These are phyloP conservation scores for Callospermophilus lateralis DNA, from an alignment of 2,113 vertebrate genomes.

Conservation along the genomic window DNA sequence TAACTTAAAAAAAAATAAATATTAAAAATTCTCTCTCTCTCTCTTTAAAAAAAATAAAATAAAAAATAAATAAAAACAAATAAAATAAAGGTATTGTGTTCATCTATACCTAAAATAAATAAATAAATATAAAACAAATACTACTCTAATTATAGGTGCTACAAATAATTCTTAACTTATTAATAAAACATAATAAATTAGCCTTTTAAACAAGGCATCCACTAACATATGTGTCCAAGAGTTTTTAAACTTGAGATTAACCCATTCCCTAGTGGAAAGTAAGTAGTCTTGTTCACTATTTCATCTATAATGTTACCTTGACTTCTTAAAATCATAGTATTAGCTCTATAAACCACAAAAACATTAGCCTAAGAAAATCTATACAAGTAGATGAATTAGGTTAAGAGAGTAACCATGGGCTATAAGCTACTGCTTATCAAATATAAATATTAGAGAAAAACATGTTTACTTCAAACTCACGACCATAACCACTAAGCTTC, in stretches of 20 bases:
- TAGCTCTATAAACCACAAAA: conserved; percentile 29
- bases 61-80: no score
- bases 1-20: no score
- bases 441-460: conserved; percentile 26
- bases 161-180: conserved; percentile 49
- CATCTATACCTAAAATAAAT: no score
- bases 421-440: conserved; percentile 1
- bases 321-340: conserved; percentile 50
- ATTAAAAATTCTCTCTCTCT: no score
- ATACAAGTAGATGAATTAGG: neutral
- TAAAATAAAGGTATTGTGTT: no score
- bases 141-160: neutral
- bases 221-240: neutral
- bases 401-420: neutral
- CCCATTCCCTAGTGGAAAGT: neutral
- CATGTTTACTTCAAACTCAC: neutral
- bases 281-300: conserved; percentile 16
- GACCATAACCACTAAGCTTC: neutral
- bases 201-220: neutral
- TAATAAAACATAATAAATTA: conserved; percentile 21
- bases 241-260: conserved; percentile 45
- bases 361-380: conserved; percentile 36
- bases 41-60: no score
- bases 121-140: neutral
- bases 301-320: neutral